phyloP scores from a whole-genome alignment of 30 jellyfish, hydroid and myxozoan genomes.

The Hydractinia symbiolongicarpus region DNA sequence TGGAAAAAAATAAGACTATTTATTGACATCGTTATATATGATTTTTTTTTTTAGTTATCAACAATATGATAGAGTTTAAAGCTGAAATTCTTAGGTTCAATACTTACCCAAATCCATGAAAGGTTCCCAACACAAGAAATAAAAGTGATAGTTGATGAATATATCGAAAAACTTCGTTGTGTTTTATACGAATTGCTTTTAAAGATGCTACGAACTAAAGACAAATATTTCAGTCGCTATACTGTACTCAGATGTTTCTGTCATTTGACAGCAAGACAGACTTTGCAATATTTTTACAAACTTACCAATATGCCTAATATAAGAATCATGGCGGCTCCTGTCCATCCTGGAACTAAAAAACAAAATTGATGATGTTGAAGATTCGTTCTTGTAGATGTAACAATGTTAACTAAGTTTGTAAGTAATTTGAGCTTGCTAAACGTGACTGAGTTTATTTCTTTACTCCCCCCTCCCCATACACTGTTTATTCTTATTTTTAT shows the following conservation, averaged over 20 bases:
- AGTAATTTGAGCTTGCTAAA: background rate
- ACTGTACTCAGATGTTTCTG: too few species aligned
- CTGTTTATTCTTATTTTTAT: too few species aligned
- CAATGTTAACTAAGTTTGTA: background rate
- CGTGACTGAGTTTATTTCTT: too few species aligned
- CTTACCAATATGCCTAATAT: constrained; percentile 62
- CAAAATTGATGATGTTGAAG: background rate
- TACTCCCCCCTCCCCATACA: too few species aligned
- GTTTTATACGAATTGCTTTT: constrained; percentile 36
- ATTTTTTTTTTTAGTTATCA: too few species aligned
- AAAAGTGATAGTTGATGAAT: constrained; percentile 59
- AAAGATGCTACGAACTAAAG: constrained; percentile 24
- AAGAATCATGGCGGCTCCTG: constrained; percentile 59
- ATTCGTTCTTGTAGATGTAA: background rate
- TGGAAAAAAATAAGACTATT: background rate
- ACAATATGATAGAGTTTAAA: too few species aligned
- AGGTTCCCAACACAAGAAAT: constrained; percentile 43
- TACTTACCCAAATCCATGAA: constrained; percentile 86
- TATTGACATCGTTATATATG: too few species aligned
- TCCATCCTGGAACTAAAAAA: constrained; percentile 70
- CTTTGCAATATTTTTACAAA: too few species aligned
- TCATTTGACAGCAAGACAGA: too few species aligned
- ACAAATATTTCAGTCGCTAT: too few species aligned
- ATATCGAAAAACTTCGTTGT: constrained; percentile 63
- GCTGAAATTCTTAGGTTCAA: too few species aligned